A percentile compares a stretch with the other conserved stretches of the same genome.
Evolutionary conservation across 2,797 vertebrate species (phyloP).

Genomic region (Pangasius sanitwongsei): DNA sequence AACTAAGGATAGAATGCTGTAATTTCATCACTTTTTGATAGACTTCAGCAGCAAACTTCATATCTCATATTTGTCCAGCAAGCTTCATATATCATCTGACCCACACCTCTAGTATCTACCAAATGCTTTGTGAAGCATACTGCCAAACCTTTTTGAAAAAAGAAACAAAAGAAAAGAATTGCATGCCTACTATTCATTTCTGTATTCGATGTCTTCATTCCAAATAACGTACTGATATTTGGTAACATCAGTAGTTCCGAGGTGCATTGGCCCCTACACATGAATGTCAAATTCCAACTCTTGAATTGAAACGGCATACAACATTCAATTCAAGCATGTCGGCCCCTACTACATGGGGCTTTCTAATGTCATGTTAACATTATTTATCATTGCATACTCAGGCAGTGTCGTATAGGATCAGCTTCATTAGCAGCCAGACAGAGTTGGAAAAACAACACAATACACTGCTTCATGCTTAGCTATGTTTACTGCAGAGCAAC

Average conservation of each 20-base stretch:
- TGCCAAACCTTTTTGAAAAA: not conserved
- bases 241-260: not conserved
- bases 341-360: conserved; percentile 19
- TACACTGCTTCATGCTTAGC: conserved; percentile 31
- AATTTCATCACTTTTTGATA: not conserved
- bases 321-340: not conserved
- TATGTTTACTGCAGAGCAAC: conserved; percentile 44
- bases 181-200: not conserved
- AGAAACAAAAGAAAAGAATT: not conserved
- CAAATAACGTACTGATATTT: not conserved
- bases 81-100: not conserved
- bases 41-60: no score
- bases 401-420: conserved; percentile 17
- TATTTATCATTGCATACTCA: conserved; percentile 29
- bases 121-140: not conserved
- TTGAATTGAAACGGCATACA: not conserved
- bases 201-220: not conserved
- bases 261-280: not conserved
- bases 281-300: conserved; percentile 11
- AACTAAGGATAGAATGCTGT: not conserved
- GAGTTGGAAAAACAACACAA: conserved; percentile 48
- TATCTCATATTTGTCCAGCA: not conserved
- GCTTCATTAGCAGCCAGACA: conserved; percentile 26
- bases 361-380: conserved; percentile 28
- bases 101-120: not conserved